Evolutionary conservation across 1,140 invertebrate species (phyloP).

Genomic region (Lepidurus packardi): DNA sequence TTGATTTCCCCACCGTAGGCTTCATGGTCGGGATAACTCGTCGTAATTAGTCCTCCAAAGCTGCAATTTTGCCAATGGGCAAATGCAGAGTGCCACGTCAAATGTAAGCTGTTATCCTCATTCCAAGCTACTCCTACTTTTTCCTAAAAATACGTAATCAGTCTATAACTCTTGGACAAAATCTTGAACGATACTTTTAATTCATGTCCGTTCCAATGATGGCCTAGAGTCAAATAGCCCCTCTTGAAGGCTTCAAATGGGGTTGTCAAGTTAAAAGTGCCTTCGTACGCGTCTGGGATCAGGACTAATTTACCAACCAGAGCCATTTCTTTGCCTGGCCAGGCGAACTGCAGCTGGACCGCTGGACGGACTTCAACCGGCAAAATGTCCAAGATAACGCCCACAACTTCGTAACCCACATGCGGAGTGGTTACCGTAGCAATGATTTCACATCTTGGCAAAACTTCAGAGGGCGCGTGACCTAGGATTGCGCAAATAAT

Average conservation of each 20-base stretch:
- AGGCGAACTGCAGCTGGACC: slow-evolving; percentile 24
- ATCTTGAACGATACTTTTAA: background rate
- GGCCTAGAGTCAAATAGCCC: background rate
- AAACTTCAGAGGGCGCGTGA: background rate
- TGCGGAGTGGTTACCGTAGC: slow-evolving; percentile 29
- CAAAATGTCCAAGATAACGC: background rate
- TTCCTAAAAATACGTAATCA: background rate
- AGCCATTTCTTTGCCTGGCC: slow-evolving; percentile 28
- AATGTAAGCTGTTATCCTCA: background rate
- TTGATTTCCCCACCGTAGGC: background rate
- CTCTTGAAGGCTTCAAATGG: slow-evolving; percentile 26
- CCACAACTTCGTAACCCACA: slow-evolving; percentile 25
- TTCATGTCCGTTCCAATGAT: background rate
- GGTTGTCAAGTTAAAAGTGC: background rate
- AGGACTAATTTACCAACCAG: background rate
- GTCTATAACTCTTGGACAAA: background rate
- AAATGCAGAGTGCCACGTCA: background rate
- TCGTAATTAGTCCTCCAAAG: background rate
- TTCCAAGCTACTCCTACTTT: background rate
- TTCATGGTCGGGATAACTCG: background rate
- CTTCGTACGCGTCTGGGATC: background rate
- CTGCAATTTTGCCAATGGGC: background rate
- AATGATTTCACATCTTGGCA: slow-evolving; percentile 23
- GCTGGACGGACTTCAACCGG: slow-evolving; percentile 24
- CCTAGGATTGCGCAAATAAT: background rate